Percentiles rank a stretch among this genome's conserved stretches.
Evolutionary conservation across 2,113 vertebrate species (phyloP).

Genomic region (Plestiodon gilberti): DNA sequence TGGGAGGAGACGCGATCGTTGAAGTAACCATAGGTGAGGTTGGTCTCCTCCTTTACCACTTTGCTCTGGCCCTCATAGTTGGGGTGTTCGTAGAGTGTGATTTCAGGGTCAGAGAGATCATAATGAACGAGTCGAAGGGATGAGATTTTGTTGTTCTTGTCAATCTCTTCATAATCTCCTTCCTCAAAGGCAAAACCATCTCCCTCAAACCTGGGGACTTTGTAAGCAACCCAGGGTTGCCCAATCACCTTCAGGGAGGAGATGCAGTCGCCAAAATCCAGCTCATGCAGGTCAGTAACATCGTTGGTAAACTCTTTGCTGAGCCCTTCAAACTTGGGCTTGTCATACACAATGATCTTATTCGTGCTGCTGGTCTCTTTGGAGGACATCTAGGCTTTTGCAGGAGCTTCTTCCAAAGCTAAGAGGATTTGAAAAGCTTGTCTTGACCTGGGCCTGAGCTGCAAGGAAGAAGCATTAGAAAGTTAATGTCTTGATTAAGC

Average conservation of each 20-base stretch:
- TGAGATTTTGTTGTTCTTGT: slow-evolving; percentile 56
- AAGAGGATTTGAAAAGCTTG: neutral
- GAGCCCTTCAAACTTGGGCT: slow-evolving; percentile 60
- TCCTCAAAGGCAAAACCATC: slow-evolving; percentile 49
- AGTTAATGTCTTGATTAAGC: slow-evolving; percentile 2
- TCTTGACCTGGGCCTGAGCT: neutral
- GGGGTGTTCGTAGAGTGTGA: slow-evolving; percentile 66
- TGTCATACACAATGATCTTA: slow-evolving; percentile 59
- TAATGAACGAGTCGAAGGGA: slow-evolving; percentile 61
- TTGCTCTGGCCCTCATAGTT: slow-evolving; percentile 60
- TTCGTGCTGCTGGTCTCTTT: slow-evolving; percentile 48
- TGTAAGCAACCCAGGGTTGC: slow-evolving; percentile 73
- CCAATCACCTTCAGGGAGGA: slow-evolving; percentile 69
- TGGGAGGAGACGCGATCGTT: slow-evolving; percentile 68
- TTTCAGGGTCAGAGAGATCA: slow-evolving; percentile 65
- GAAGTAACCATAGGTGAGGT: slow-evolving; percentile 62
- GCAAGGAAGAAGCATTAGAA: neutral
- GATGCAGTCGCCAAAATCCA: slow-evolving; percentile 70
- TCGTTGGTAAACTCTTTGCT: slow-evolving; percentile 68
- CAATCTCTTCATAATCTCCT: slow-evolving; percentile 57
- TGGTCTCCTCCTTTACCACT: slow-evolving; percentile 69
- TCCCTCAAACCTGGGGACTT: slow-evolving; percentile 48
- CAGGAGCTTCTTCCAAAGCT: neutral
- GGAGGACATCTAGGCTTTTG: fast-evolving
- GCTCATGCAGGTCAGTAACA: slow-evolving; percentile 58